A percentile compares a stretch with the other conserved stretches of the same genome.
Evolutionary conservation across 2,888 invertebrate species (phyloP).

Genomic region (Harmothoe impar): DNA sequence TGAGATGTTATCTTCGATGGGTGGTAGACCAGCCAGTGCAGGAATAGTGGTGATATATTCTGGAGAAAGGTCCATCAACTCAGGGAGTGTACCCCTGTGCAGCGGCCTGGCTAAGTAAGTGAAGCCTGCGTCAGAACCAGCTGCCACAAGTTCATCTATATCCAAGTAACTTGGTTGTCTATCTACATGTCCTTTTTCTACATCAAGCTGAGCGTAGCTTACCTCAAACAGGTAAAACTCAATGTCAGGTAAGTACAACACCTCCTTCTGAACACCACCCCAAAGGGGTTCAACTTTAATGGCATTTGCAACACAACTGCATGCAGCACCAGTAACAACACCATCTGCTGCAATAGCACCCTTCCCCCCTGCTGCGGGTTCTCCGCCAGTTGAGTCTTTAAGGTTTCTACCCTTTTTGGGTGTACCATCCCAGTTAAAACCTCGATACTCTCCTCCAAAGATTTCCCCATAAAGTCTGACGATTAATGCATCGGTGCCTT

Average conservation of each 20-base stretch:
- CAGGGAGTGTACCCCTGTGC: constrained; percentile 28
- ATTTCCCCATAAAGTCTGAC: constrained; percentile 18
- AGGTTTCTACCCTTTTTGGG: background rate
- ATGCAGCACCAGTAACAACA: background rate
- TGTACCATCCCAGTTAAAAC: background rate
- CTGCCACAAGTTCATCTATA: background rate
- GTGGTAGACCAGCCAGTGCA: background rate
- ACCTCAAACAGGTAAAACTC: constrained; percentile 34
- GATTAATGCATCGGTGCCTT: background rate
- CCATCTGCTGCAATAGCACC: background rate
- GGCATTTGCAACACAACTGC: background rate
- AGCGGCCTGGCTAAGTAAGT: background rate
- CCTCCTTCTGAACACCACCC: constrained; percentile 16
- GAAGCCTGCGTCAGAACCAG: background rate
- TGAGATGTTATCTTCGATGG: background rate
- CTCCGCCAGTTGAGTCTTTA: background rate
- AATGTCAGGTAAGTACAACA: background rate
- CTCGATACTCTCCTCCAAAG: background rate
- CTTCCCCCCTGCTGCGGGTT: background rate
- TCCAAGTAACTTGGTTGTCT: background rate
- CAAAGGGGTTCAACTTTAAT: background rate
- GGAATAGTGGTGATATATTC: constrained; percentile 43
- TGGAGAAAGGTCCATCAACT: background rate
- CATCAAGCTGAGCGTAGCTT: background rate
- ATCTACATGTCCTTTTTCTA: background rate